Conservation (phyloP, 2,113 vertebrate genomes). For the Callocephalon fimbriatum region DNA sequence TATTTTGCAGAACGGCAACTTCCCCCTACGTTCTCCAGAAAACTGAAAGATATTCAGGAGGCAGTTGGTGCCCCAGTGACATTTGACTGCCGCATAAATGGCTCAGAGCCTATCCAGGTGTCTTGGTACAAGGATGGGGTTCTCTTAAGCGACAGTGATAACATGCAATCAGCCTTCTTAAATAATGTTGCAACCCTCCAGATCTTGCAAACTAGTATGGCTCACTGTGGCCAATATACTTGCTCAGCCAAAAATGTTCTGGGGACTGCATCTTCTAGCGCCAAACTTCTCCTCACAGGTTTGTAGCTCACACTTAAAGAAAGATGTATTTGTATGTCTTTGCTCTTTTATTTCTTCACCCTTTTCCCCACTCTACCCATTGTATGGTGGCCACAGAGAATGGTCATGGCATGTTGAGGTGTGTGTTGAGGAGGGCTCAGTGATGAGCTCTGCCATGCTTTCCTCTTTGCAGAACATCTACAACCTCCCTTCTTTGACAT, state of each 20-base stretch:
- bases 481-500: conserved; percentile 92
- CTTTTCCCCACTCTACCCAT: not conserved
- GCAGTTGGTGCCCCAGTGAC: conserved; percentile 84
- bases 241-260: conserved; percentile 93
- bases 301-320: conserved; percentile 45
- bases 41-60: conserved; percentile 92
- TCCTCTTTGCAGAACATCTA: conserved; percentile 87
- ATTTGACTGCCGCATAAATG: conserved; percentile 93
- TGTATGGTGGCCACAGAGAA: not conserved
- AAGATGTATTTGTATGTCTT: not conserved
- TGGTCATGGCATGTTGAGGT: not conserved
- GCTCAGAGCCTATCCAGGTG: conserved; percentile 92
- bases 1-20: conserved; percentile 91
- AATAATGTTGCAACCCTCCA: conserved; percentile 90
- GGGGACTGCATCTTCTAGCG: conserved; percentile 92
- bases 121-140: conserved; percentile 93
- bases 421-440: not conserved
- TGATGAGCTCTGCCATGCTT: conserved; percentile 33
- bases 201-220: conserved; percentile 84
- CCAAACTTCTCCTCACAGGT: conserved; percentile 95
- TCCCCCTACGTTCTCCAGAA: conserved; percentile 92
- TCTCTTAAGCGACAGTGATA: conserved; percentile 79
- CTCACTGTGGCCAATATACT: conserved; percentile 89
- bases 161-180: conserved; percentile 86
- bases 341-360: not conserved